Conservation (phyloP, 2,888 invertebrate genomes). For the Drosophila rellima region DNA sequence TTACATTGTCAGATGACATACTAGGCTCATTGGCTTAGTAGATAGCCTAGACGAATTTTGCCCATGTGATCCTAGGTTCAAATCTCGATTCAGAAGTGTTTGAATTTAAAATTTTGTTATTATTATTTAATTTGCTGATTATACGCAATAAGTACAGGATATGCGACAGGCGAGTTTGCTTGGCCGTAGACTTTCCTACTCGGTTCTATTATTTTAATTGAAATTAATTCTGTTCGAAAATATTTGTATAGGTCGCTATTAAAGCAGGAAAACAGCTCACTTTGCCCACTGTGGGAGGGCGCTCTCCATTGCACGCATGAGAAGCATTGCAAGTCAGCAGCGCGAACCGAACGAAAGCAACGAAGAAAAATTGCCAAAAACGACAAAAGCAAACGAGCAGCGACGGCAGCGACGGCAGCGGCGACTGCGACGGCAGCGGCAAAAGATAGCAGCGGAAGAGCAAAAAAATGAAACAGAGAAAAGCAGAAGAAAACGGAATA, state of each 20-base stretch:
- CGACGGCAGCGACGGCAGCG: conserved; percentile 32
- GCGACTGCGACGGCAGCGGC: conserved; percentile 40
- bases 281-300: conserved; percentile 15
- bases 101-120: too few relatives aligned
- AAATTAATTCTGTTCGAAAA: not conserved
- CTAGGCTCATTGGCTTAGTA: too few relatives aligned
- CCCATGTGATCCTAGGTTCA: too few relatives aligned
- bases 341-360: conserved; percentile 60
- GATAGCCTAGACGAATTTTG: too few relatives aligned
- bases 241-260: not conserved
- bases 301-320: conserved; percentile 69
- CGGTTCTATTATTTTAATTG: not conserved
- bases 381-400: conserved; percentile 35
- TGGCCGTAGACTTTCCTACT: not conserved
- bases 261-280: not conserved
- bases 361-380: conserved; percentile 78
- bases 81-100: too few relatives aligned
- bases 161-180: not conserved
- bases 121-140: too few relatives aligned
- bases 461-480: conserved; percentile 13
- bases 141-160: not conserved
- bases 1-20: not conserved
- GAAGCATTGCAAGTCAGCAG: conserved; percentile 78
- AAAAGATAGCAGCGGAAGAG: conserved; percentile 59
- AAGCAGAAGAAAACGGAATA: conserved; percentile 27